Evolutionary conservation across 2,113 vertebrate species (phyloP).

Genomic region (Acanthochromis polyacanthus): DNA sequence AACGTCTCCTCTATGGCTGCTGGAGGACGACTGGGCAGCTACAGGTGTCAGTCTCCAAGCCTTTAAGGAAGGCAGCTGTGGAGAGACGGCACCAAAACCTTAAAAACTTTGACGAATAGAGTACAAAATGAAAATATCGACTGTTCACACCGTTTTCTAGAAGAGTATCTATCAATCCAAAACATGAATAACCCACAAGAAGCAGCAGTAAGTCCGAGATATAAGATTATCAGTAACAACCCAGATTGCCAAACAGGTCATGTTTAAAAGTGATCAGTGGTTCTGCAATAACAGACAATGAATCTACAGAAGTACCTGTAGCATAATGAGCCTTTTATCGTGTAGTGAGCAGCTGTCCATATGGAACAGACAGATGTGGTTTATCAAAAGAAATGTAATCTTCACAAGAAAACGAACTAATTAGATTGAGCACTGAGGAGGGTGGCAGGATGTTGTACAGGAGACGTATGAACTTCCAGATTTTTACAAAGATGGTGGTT

Average conservation of each 20-base stretch:
- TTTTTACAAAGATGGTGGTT: background rate
- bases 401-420: slow-evolving; percentile 9
- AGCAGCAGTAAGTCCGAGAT: background rate
- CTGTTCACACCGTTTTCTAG: background rate
- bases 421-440: background rate
- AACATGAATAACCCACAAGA: background rate
- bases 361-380: slow-evolving; percentile 51
- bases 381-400: slow-evolving; percentile 29
- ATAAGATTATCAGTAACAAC: background rate
- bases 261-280: slow-evolving; percentile 1
- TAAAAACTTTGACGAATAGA: background rate
- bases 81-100: background rate
- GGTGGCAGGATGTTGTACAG: slow-evolving; percentile 32
- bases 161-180: background rate
- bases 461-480: slow-evolving; percentile 1
- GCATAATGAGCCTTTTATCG: slow-evolving; percentile 29
- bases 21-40: background rate
- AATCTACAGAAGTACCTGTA: slow-evolving; percentile 24
- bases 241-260: background rate
- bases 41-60: background rate
- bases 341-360: slow-evolving; percentile 34
- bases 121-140: background rate
- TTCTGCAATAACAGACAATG: background rate
- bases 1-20: background rate
- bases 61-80: background rate